Evolutionary conservation across 1,140 invertebrate species (phyloP).

Genomic region (Heterodera schachtii): DNA sequence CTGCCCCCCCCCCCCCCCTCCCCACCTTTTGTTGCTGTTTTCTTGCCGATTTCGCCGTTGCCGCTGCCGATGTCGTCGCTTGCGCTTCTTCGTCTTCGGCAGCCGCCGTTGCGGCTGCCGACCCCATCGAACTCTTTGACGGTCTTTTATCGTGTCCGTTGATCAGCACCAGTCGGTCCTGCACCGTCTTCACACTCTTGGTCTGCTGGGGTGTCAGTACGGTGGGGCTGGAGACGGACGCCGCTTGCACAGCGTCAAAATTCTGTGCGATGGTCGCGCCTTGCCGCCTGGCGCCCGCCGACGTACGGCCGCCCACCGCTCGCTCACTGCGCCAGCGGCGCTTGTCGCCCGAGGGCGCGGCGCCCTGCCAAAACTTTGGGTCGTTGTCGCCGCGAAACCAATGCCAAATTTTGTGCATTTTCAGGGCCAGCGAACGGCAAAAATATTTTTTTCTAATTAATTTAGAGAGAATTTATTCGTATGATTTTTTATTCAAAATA

Average conservation of each 20-base stretch:
- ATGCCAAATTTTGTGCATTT: slow-evolving; percentile 25
- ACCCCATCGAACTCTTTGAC: neutral
- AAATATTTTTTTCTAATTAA: too few relatives aligned
- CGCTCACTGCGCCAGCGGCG: slow-evolving; percentile 15
- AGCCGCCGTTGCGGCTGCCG: too few relatives aligned
- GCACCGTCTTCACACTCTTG: neutral
- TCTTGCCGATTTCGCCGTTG: neutral
- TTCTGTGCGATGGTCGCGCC: neutral
- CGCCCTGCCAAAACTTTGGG: neutral
- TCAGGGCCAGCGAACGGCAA: too few relatives aligned
- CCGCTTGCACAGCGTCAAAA: slow-evolving; percentile 6
- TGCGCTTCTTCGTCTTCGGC: neutral
- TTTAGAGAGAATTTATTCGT: too few relatives aligned
- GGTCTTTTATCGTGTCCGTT: neutral
- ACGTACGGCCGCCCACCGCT: neutral
- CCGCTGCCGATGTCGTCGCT: neutral
- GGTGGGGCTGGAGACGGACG: neutral
- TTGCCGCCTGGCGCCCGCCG: neutral
- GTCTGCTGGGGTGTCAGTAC: neutral
- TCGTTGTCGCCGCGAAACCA: slow-evolving; percentile 27
- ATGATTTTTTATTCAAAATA: too few relatives aligned
- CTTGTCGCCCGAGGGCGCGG: neutral
- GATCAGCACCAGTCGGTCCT: neutral
- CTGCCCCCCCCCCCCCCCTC: too few relatives aligned
- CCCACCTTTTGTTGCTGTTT: neutral